phyloP scores from a whole-genome alignment of 2,888 invertebrate species.

The Coronaproctus castanopsis region DNA sequence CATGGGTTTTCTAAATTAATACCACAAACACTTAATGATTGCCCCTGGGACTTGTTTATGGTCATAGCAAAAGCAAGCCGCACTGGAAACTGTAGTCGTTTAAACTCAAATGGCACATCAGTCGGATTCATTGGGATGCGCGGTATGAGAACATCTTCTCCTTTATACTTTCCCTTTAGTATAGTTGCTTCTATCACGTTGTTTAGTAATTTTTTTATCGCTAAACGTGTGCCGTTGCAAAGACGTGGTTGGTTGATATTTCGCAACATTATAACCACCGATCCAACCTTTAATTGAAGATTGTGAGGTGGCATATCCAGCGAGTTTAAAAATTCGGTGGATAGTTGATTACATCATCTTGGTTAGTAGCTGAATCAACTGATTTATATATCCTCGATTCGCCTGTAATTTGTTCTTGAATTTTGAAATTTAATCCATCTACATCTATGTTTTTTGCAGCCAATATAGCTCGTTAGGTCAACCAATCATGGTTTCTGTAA shows the following conservation, averaged over 20 bases:
- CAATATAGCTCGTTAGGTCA: too few species aligned
- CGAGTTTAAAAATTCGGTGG: too few species aligned
- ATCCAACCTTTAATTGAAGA: neutral
- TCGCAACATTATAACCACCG: neutral
- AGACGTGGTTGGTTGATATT: neutral
- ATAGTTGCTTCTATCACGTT: neutral
- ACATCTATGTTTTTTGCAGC: too few species aligned
- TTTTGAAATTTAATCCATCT: too few species aligned
- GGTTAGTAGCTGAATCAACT: too few species aligned
- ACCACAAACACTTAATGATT: neutral
- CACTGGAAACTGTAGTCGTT: neutral
- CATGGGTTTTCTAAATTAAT: neutral
- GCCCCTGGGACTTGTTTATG: neutral
- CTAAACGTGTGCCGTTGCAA: neutral
- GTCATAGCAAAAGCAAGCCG: neutral
- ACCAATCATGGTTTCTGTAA: too few species aligned
- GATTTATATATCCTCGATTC: too few species aligned
- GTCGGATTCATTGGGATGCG: neutral
- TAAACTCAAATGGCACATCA: neutral
- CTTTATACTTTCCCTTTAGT: neutral
- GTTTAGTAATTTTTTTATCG: too few species aligned
- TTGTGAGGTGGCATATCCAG: neutral
- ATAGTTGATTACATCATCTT: too few species aligned
- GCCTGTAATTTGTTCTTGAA: too few species aligned
- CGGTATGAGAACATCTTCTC: neutral